Percentiles rank a stretch among this genome's conserved stretches.
Evolutionary conservation across 2,888 invertebrate genomes (phyloP).

Genomic region (Bimastos eiseni): DNA sequence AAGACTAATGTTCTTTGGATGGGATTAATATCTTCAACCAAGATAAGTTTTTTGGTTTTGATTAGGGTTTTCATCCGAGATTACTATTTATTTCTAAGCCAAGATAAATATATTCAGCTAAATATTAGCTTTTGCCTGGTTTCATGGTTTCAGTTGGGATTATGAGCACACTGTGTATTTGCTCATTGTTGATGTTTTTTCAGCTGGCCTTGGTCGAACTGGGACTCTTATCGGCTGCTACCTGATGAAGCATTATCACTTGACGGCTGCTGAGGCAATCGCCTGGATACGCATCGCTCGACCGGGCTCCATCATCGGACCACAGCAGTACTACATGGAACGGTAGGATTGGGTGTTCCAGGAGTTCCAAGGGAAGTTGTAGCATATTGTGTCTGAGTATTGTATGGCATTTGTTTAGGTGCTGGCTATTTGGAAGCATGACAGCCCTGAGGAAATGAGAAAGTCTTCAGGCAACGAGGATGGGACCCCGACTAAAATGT

Average conservation of each 20-base stretch:
- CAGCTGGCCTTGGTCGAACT: constrained; percentile 93
- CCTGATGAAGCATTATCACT: constrained; percentile 82
- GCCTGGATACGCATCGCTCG: constrained; percentile 95
- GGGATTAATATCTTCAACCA: too few species aligned
- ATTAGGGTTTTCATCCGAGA: neutral
- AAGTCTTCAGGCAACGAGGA: too few species aligned
- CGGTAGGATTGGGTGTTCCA: constrained; percentile 51
- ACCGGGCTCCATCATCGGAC: constrained; percentile 97
- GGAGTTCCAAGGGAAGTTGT: too few species aligned
- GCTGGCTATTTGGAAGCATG: too few species aligned
- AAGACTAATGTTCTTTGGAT: too few species aligned
- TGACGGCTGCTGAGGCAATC: constrained; percentile 89
- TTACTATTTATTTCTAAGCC: neutral
- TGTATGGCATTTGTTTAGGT: too few species aligned
- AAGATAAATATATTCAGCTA: neutral
- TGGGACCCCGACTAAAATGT: too few species aligned
- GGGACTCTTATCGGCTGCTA: constrained; percentile 96
- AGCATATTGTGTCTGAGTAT: too few species aligned
- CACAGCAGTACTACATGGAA: constrained; percentile 90
- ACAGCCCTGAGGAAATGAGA: too few species aligned
- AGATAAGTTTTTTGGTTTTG: too few species aligned
- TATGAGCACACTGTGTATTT: neutral
- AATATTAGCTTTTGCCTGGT: neutral
- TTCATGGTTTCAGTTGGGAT: neutral
- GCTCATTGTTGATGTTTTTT: too few species aligned